Base-by-base conservation (phyloP, 2,888 invertebrate genomes). In the Hydroisotoma schaefferi region DNA sequence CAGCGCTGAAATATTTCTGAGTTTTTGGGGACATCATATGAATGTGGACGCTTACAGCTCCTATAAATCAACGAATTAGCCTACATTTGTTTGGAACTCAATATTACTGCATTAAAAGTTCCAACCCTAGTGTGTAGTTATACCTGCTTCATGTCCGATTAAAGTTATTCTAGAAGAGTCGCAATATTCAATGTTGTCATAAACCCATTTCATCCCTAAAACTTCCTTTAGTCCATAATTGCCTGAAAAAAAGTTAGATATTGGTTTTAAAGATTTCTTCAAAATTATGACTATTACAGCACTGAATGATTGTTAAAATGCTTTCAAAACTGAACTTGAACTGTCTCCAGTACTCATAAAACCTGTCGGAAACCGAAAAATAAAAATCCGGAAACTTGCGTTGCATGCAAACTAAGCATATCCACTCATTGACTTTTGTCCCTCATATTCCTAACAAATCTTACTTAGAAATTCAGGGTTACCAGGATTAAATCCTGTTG, bases 21-120 rank as follows among this genome's bases (percentile, higher is more conserved):
- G 55, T 54, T 52, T 20, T 53, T n/a, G 57, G 60, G 2, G 65
- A 62, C 25, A 68, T 56, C 68, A 70, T 67, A 33, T 68, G 67
- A 18, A 70, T 58, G 55, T 70, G 70, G 15, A 67, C 68, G 26
- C 44, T 59, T 1, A 61, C 49, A n/a, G 54, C 68, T 2, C 64
- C 67, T 8, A 38, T 38, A 12, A 51, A 51, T 51, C 18, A 37
- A 2, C 18, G 37, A 52, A 27, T 8, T 10, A 28, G 6, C n/a
- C n/a, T n/a, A n/a, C n/a, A n/a, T n/a, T 48, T n/a, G 28, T 27
- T 6, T 47, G 22, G 47, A 47, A 47, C 3, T 20, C 33, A 33
- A 8, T 33, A 33, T n/a, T n/a, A n/a, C n/a, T n/a, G n/a, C n/a
- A n/a, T n/a, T n/a, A 33, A 15, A 8, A 33, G 33, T 33, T 33